Base-by-base conservation (phyloP, 2,113 vertebrate genomes). In the Myiagra hebetior region DNA sequence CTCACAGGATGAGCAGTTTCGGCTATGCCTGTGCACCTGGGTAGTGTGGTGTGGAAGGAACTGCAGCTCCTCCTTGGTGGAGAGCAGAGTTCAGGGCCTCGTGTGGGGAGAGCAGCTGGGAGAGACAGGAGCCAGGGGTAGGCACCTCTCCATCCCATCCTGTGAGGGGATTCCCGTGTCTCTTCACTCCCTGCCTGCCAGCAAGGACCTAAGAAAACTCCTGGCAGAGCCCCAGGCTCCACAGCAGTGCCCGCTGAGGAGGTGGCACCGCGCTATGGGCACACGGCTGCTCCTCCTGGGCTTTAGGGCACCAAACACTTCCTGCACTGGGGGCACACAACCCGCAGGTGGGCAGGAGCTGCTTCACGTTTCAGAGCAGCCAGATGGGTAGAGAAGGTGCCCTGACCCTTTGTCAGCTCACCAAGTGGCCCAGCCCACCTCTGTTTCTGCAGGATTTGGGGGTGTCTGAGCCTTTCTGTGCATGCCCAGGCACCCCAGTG, bases 261-360 rank as follows among this genome's bases (percentile, higher is more conserved):
- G 60, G 56, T 50, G 65, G 3, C 60, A 87, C 35, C 1, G 0
- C 4, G 11, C 49, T 72, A 0, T 11, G 75, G 47, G 26, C 26
- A 42, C 23, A 5, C 1, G 1, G n/a, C 67, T 83, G 49, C 47
- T 49, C 44, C 55, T 6, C 2, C 0, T 0, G 1, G 23, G 31
- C 31, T 84, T 46, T 8, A 8, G 39, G 49, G 21, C 49, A 62
- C 28, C 46, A 28, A 39, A 33, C 7, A 1, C 6, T 9, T 69
- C 59, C 90, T 56, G n/a, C 12, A 2, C 1, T 2, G 13, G 26
- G 26, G 31, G 12, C 22, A 11, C 46, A 7, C 31, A 59, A 0
- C 20, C 59, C 31, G 64, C 19, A 24, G 89, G 23, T 12, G 21
- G 18, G 15, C 73, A 82, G 85, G 55, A 76, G 47, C 44, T 64